Base-by-base conservation (phyloP, 2,113 vertebrate genomes). In the Talpa occidentalis region DNA sequence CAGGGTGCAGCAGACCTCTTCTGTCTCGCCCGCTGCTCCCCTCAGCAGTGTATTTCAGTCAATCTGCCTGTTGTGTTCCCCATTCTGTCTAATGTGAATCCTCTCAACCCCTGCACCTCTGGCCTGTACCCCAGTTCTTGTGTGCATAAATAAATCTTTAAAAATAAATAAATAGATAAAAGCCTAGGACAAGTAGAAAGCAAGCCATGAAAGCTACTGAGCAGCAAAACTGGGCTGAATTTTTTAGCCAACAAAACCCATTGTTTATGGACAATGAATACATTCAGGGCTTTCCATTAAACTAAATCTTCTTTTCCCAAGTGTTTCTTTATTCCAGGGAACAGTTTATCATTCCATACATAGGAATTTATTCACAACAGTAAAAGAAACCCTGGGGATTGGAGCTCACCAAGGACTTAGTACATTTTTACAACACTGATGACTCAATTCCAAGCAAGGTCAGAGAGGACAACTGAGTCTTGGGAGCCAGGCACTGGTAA, bases 261-360 rank as follows among this genome's bases (percentile, higher is more conserved):
- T 21, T 92, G n/a, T 92, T 93, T 89, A 80, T 90, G 42, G 88
- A 94, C 66, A 74, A 83, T 69, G 35, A 88, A 78, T 32, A 90
- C 74, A 89, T 59, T 77, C 56, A 88, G 66, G 92, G 77, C 52
- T 93, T 93, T 76, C 54, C n/a, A 77, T 2, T 77, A 15, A n/a
- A 82, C n/a, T 35, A 60, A 86, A 93, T 72, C 74, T 81, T 94
- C 47, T 94, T 93, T 87, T 47, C 47, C 67, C 54, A 85, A 93
- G 42, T 40, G 54, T 70, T 92, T 91, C 89, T 91, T 24, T 95
- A 52, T 84, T 88, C 9, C 44, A 90, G n/a, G 60, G 22, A 26
- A 84, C 21, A 90, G 22, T 73, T 91, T 91, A 77, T 74, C 67
- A 81, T 77, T 85, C 7, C 37, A 78, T 52, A 87, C 17, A 44